A percentile compares a stretch with the other conserved stretches of the same genome.
Conservation (phyloP, 2,888 invertebrate species). For the Ectropis crepuscularia region DNA sequence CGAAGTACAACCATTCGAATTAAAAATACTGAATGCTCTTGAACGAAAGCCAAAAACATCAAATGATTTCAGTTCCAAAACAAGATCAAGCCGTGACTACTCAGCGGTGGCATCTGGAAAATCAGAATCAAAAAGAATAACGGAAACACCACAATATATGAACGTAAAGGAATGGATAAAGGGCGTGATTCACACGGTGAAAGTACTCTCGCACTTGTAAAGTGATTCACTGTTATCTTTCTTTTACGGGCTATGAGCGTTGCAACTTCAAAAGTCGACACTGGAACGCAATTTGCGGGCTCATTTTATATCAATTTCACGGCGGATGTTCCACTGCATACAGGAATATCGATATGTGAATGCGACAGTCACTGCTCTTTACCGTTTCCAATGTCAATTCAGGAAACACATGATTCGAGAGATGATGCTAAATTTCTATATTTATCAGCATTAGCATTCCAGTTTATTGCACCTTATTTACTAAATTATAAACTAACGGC, state of each 20-base stretch:
- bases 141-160: conserved; percentile 60
- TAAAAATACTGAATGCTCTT: conserved; percentile 66
- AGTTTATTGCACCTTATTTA: conserved; percentile 19
- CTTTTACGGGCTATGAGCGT: conserved; percentile 65
- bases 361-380: conserved; percentile 30
- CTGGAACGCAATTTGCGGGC: conserved; percentile 58
- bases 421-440: conserved; percentile 8
- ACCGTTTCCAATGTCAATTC: conserved; percentile 26
- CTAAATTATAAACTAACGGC: conserved; percentile 33
- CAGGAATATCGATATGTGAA: conserved; percentile 56
- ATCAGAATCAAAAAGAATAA: conserved; percentile 69
- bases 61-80: conserved; percentile 69
- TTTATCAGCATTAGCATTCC: conserved; percentile 2
- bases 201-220: conserved; percentile 64
- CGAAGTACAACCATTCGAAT: conserved; percentile 60
- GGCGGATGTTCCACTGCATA: conserved; percentile 66
- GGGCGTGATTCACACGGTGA: conserved; percentile 69
- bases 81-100: conserved; percentile 61
- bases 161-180: conserved; percentile 67
- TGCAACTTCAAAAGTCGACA: conserved; percentile 53
- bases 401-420: conserved; percentile 28
- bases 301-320: conserved; percentile 65
- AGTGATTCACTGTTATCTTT: conserved; percentile 63
- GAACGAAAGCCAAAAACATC: conserved; percentile 72
- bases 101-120: conserved; percentile 62